phyloP scores from a whole-genome alignment of 2,888 invertebrate species.

The Adineta ricciae region DNA sequence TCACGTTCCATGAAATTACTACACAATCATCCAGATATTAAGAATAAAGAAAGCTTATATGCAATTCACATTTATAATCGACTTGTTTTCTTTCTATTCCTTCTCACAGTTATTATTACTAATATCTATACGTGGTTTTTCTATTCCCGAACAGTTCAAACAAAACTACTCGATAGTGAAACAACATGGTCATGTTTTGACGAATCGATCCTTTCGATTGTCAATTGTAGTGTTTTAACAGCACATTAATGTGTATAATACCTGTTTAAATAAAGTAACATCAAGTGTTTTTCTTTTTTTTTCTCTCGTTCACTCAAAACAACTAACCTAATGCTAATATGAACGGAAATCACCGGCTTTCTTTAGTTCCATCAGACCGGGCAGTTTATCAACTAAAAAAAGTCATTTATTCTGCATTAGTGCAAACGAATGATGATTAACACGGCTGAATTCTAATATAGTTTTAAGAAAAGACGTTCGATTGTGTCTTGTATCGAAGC shows the following conservation, averaged over 20 bases:
- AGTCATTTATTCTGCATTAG: too few species aligned
- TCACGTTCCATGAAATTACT: not conserved
- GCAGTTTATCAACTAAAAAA: too few species aligned
- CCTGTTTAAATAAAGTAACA: too few species aligned
- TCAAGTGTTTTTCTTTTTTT: too few species aligned
- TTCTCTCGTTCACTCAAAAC: too few species aligned
- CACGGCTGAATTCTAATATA: too few species aligned
- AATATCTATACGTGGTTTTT: constrained; percentile 18
- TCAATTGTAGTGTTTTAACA: not conserved
- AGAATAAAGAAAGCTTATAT: constrained; percentile 15
- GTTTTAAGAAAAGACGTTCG: too few species aligned
- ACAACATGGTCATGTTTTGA: not conserved
- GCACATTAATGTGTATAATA: not conserved
- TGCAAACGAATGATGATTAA: too few species aligned
- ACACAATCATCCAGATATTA: not conserved
- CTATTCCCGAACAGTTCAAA: not conserved
- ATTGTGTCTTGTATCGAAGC: too few species aligned
- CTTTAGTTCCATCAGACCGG: too few species aligned
- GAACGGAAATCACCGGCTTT: too few species aligned
- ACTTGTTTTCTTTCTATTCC: not conserved
- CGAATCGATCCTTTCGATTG: not conserved
- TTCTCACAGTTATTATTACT: not conserved
- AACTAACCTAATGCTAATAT: too few species aligned
- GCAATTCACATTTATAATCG: constrained; percentile 5
- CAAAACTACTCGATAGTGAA: not conserved